These are phyloP conservation scores for Hydropsyche tenuis DNA, from an alignment of 1,140 invertebrate species.

Conservation along the genomic window DNA sequence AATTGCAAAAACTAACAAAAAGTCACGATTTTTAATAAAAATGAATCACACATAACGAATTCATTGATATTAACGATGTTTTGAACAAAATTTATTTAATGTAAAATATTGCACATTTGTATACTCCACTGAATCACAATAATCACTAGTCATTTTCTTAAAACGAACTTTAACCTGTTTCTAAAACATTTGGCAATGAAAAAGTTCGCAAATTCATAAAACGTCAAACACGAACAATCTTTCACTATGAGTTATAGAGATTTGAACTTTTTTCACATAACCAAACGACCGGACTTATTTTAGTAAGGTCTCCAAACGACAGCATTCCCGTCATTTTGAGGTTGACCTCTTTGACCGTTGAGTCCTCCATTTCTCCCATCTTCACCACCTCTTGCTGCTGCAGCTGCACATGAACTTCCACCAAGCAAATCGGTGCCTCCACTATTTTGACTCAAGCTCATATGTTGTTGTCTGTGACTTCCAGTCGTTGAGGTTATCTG, in stretches of 20 bases:
- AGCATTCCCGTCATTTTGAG: conserved; percentile 70
- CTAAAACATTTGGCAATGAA: too few species aligned
- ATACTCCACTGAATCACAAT: not conserved
- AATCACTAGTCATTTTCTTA: too few species aligned
- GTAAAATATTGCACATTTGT: conserved; percentile 3
- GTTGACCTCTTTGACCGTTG: conserved; percentile 66
- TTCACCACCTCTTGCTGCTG: conserved; percentile 63
- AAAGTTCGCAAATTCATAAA: too few species aligned
- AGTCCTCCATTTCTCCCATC: conserved; percentile 65
- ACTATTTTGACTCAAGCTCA: conserved; percentile 60
- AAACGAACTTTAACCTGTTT: too few species aligned
- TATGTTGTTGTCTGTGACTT: conserved; percentile 64
- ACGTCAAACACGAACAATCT: too few species aligned
- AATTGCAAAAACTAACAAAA: too few species aligned
- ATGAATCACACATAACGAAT: too few species aligned
- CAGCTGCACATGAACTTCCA: conserved; percentile 68
- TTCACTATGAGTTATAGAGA: not conserved
- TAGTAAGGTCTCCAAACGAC: conserved; percentile 70
- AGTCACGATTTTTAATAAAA: too few species aligned
- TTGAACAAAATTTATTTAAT: not conserved
- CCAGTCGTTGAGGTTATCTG: conserved; percentile 70
- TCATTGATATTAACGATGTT: too few species aligned
- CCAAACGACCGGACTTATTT: conserved; percentile 30
- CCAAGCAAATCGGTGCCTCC: conserved; percentile 64
- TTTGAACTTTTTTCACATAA: not conserved